These are phyloP conservation scores for Tortrix viridana DNA, from an alignment of 2,888 invertebrate genomes.

Conservation along the genomic window DNA sequence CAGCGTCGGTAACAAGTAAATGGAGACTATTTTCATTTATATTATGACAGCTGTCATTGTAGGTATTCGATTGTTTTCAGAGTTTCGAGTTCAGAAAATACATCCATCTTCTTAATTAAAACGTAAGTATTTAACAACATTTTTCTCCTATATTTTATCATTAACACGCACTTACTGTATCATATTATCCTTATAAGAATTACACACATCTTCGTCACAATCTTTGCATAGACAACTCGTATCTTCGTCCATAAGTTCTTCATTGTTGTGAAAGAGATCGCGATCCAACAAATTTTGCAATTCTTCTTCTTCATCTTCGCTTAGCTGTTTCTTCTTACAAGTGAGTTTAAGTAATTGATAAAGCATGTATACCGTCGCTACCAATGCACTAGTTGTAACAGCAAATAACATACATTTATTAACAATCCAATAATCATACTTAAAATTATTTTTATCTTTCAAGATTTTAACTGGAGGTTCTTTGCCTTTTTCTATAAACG, in stretches of 20 bases:
- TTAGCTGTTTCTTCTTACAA: slow-evolving; percentile 11
- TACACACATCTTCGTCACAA: background rate
- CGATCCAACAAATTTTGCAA: slow-evolving; percentile 19
- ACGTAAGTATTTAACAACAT: no score
- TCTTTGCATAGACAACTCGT: background rate
- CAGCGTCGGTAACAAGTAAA: no score
- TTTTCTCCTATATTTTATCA: no score
- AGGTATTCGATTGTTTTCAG: no score
- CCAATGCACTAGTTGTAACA: slow-evolving; percentile 46
- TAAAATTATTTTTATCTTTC: slow-evolving; percentile 17
- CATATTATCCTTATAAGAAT: background rate
- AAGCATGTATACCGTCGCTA: slow-evolving; percentile 45
- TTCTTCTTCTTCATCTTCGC: slow-evolving; percentile 1
- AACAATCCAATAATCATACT: slow-evolving; percentile 50
- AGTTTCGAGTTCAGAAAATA: no score
- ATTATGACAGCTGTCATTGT: no score
- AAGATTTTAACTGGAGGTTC: slow-evolving; percentile 7
- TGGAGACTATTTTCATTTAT: no score
- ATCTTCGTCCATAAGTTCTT: slow-evolving; percentile 17
- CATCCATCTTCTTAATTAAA: no score
- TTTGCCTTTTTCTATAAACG: slow-evolving; percentile 34
- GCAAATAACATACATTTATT: slow-evolving; percentile 56
- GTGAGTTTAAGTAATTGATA: slow-evolving; percentile 40
- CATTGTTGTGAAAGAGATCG: slow-evolving; percentile 13
- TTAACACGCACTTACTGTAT: no score